Conservation (phyloP, 2,888 invertebrate species). For the Pterobdella sp. region DNA sequence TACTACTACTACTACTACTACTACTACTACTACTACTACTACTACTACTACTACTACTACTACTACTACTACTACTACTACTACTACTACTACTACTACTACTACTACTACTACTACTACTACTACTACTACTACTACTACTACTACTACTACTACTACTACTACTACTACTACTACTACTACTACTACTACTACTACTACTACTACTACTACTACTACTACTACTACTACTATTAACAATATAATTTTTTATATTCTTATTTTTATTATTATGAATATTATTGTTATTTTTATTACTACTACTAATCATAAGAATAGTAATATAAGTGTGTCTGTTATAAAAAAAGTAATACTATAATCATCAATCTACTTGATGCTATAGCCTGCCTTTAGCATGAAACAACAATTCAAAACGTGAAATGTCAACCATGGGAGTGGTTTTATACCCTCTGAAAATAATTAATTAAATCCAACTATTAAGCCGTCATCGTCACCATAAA, state of each 20-base stretch:
- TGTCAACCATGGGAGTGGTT: no score
- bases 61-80: conserved; percentile 3
- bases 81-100: not conserved
- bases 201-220: conserved; percentile 8
- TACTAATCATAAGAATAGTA: not conserved
- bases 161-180: conserved; percentile 8
- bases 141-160: conserved; percentile 8
- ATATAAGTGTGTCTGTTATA: not conserved
- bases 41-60: conserved; percentile 4
- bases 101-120: conserved; percentile 8
- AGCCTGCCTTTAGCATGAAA: no score
- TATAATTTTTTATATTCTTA: not conserved
- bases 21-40: conserved; percentile 6
- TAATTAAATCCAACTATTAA: no score
- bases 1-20: not conserved
- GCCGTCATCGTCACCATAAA: no score
- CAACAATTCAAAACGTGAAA: no score
- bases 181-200: conserved; percentile 8
- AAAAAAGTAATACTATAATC: no score
- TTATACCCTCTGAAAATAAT: no score
- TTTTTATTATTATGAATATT: not conserved
- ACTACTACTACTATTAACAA: not conserved
- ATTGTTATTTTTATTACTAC: not conserved
- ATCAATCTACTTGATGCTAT: no score
- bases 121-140: conserved; percentile 8